phyloP scores from a whole-genome alignment of 1,140 invertebrate genomes.

The Wasmannia auropunctata region DNA sequence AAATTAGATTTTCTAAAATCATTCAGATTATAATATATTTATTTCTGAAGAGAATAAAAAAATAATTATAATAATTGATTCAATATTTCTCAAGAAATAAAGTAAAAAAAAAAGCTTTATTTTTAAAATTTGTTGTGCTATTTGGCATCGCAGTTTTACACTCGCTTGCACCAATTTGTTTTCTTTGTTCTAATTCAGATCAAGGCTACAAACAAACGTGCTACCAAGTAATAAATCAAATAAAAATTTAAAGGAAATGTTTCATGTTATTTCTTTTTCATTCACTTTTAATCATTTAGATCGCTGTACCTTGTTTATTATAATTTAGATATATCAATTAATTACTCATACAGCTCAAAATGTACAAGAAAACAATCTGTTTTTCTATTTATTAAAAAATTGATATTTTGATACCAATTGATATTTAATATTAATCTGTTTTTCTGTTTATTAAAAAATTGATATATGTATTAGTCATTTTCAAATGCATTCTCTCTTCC shows the following conservation, averaged over 20 bases:
- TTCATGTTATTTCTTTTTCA: too few relatives aligned
- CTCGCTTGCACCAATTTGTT: not conserved
- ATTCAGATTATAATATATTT: too few relatives aligned
- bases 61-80: too few relatives aligned
- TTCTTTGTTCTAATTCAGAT: not conserved
- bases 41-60: too few relatives aligned
- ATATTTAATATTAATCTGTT: too few relatives aligned
- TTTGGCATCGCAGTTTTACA: not conserved
- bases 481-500: not conserved
- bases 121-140: not conserved
- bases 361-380: not conserved
- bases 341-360: not conserved
- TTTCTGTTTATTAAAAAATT: too few relatives aligned
- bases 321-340: not conserved
- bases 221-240: not conserved
- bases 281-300: not conserved
- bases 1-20: too few relatives aligned
- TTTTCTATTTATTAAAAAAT: not conserved
- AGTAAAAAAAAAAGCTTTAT: not conserved
- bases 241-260: not conserved
- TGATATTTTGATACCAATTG: too few relatives aligned
- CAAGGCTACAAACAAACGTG: not conserved
- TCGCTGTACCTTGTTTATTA: too few relatives aligned
- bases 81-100: not conserved
- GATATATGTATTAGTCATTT: too few relatives aligned